Percentiles rank a stretch among this genome's conserved stretches.
Conservation (phyloP, 2,113 vertebrate species). For the Amia ocellicauda region DNA sequence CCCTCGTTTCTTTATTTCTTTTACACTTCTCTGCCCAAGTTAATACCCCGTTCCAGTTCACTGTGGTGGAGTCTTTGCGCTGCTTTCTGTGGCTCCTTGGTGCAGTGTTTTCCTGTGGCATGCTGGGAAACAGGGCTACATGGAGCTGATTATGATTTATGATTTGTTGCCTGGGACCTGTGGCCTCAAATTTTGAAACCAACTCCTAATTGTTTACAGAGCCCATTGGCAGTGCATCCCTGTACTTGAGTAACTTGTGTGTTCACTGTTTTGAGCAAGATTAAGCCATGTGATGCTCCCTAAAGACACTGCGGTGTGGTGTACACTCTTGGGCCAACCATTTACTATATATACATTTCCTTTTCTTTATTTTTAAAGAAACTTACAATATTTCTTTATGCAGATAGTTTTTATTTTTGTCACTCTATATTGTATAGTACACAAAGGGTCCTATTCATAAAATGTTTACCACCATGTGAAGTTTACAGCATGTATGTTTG, state of each 20-base stretch:
- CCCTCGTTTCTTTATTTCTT: constrained; percentile 12
- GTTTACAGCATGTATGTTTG: too few relatives aligned
- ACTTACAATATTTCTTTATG: too few relatives aligned
- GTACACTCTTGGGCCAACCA: constrained; percentile 38
- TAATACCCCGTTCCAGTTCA: constrained; percentile 17
- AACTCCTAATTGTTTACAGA: constrained; percentile 70
- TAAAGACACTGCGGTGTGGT: constrained; percentile 45
- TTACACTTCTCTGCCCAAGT: constrained; percentile 19
- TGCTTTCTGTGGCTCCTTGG: neutral
- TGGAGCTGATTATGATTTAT: constrained; percentile 26
- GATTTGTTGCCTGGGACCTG: constrained; percentile 44
- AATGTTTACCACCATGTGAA: too few relatives aligned
- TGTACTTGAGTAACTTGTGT: constrained; percentile 28
- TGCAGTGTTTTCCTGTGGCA: neutral
- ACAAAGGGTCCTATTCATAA: too few relatives aligned
- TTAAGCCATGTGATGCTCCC: constrained; percentile 48
- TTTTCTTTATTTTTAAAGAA: constrained; percentile 48
- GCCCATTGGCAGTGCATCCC: constrained; percentile 52
- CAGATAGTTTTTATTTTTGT: too few relatives aligned
- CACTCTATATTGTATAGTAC: too few relatives aligned
- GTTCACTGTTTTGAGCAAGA: constrained; percentile 43
- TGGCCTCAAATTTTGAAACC: constrained; percentile 58
- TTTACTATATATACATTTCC: too few relatives aligned
- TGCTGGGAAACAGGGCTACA: neutral
- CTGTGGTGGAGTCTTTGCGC: neutral